Evolutionary conservation across 2,888 invertebrate species (phyloP), one percentile per base, ranked within the genome.

Genomic region (Chrysodeixis includens): DNA sequence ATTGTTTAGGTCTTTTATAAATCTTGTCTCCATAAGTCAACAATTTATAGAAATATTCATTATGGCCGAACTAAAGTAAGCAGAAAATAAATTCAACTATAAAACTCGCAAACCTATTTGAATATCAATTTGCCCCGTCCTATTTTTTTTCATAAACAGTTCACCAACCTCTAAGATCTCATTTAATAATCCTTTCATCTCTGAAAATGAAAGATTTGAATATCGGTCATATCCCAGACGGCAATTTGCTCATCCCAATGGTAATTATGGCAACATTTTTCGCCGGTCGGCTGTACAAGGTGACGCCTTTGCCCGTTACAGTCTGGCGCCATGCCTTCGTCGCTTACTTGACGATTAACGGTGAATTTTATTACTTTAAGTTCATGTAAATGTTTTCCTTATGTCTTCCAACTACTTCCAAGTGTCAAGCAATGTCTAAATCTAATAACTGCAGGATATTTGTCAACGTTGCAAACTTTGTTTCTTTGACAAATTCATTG

Each of bases 231-330:
- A 60, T 59, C 57, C 49, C 54, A 57, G 52, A 52, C 58, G 59
- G 56, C 68, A 66, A 69, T 71, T 72, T 58, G 67, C 56, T 46
- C 65, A 64, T 30, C 16, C 40, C 64, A 69, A 63, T 71, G 69
- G 65, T 79, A 77, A 83, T 83, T 78, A 82, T 69, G 74, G 66
- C 71, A 71, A 65, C 53, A 64, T 77, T 79, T 82, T 76, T 78
- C 30, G 56, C 71, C 49, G 59, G 56, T 75, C 73, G 56, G 55
- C 81, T 78, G 78, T 83, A 81, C 77, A 85, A 82, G 83, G 82
- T 76, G 78, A 66, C 56, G 76, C 44, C 79, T 54, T 66, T 78
- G 74, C 78, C 89, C 89, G 89, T 88, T 89, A 89, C 75, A 52
- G 79, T 53, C 81, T 83, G 88, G 88, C 89, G 87, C 88, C 83